phyloP scores from a whole-genome alignment of 2,797 vertebrate genomes.

The Microctenopoma stevenorrisi region DNA sequence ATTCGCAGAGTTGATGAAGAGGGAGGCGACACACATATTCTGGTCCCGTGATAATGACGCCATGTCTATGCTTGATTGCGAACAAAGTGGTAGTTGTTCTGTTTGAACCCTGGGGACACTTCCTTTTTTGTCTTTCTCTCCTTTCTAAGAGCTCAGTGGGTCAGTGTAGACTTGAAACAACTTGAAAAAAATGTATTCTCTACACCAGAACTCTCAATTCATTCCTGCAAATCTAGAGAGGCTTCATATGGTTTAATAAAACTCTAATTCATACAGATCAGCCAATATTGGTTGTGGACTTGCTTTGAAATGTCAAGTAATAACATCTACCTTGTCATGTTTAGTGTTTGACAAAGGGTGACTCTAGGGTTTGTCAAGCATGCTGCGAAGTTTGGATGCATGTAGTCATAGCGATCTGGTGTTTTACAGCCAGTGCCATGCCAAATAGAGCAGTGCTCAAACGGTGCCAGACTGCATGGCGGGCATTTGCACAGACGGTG shows the following conservation, averaged over 20 bases:
- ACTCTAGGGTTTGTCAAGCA: constrained; percentile 33
- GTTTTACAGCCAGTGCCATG: constrained; percentile 66
- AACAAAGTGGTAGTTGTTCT: constrained; percentile 68
- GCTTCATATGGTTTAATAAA: constrained; percentile 36
- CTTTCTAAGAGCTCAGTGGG: constrained; percentile 30
- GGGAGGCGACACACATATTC: constrained; percentile 13
- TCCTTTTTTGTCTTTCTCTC: constrained; percentile 37
- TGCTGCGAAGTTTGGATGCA: constrained; percentile 31
- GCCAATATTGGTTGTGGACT: background rate
- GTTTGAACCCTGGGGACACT: constrained; percentile 39
- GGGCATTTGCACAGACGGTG: constrained; percentile 68
- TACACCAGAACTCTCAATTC: constrained; percentile 34
- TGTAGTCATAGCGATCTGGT: constrained; percentile 31
- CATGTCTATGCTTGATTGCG: constrained; percentile 63
- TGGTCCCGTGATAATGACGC: constrained; percentile 64
- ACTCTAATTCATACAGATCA: constrained; percentile 7
- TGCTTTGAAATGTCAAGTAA: constrained; percentile 11
- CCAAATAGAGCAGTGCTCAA: constrained; percentile 66
- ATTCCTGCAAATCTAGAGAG: constrained; percentile 43
- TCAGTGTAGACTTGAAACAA: constrained; percentile 38
- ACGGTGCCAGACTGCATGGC: constrained; percentile 68
- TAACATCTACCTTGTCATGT: constrained; percentile 28
- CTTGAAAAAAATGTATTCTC: background rate
- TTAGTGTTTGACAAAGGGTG: constrained; percentile 3
- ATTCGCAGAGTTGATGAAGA: constrained; percentile 37